A percentile compares a stretch with the other conserved stretches of the same genome.
These are phyloP conservation scores for Hippocampus barbouri DNA, from an alignment of 2,113 vertebrate species.

Conservation along the genomic window DNA sequence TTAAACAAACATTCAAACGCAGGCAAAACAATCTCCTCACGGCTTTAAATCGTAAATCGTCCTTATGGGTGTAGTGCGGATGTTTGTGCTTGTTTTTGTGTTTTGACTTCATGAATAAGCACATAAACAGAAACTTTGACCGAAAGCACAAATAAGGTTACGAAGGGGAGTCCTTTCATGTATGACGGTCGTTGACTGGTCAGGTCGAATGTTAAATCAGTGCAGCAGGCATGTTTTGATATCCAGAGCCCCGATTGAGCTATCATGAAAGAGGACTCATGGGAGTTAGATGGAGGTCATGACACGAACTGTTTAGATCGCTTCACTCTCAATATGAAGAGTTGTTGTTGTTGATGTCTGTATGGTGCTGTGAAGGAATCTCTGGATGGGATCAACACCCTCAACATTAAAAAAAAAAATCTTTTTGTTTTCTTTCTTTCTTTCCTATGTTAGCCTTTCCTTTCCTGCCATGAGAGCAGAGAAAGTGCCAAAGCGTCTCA, in stretches of 20 bases:
- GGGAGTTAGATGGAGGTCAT: slow-evolving; percentile 32
- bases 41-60: too few relatives aligned
- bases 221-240: slow-evolving; percentile 52
- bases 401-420: too few relatives aligned
- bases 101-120: slow-evolving; percentile 6
- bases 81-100: slow-evolving; percentile 12
- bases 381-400: slow-evolving; percentile 35
- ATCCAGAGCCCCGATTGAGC: slow-evolving; percentile 49
- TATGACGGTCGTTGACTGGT: slow-evolving; percentile 41
- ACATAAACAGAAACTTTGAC: slow-evolving; percentile 28
- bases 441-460: slow-evolving; percentile 1
- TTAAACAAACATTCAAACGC: too few relatives aligned
- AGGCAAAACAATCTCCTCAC: too few relatives aligned
- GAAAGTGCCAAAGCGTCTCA: slow-evolving; percentile 33
- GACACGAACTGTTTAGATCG: slow-evolving; percentile 55
- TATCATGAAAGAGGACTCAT: slow-evolving; percentile 51
- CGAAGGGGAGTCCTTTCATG: slow-evolving; percentile 44
- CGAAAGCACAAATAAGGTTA: slow-evolving; percentile 31
- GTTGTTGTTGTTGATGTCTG: slow-evolving; percentile 6
- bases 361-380: slow-evolving; percentile 21
- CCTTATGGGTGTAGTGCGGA: background rate
- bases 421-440: background rate
- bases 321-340: slow-evolving; percentile 33
- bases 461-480: slow-evolving; percentile 15
- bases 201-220: slow-evolving; percentile 60